phyloP scores from a whole-genome alignment of 2,113 vertebrate genomes.

The Nesoenas mayeri region DNA sequence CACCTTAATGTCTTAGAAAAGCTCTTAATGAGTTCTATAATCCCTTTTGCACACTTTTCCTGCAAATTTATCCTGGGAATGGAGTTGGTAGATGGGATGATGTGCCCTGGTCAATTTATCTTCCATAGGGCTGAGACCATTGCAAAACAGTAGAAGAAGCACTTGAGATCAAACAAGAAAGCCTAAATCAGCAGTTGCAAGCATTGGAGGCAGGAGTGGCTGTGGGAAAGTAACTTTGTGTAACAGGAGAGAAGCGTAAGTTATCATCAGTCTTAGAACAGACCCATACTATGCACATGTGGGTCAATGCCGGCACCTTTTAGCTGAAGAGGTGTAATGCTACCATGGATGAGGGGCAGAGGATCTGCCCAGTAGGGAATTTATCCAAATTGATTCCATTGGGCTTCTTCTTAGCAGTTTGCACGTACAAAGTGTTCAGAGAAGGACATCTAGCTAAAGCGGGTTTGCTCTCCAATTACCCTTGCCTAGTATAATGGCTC shows the following conservation, averaged over 20 bases:
- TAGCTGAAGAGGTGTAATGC: neutral
- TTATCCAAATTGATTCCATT: neutral
- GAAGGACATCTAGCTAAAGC: slow-evolving; percentile 32
- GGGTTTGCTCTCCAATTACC: slow-evolving; percentile 59
- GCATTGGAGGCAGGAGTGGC: neutral
- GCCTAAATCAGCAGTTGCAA: neutral
- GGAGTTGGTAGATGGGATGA: neutral
- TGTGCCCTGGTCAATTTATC: neutral
- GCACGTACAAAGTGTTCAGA: neutral
- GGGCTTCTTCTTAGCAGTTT: neutral
- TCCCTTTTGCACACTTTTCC: neutral
- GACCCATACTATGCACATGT: neutral
- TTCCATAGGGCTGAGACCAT: neutral
- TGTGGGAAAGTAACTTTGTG: neutral
- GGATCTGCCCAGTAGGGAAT: neutral
- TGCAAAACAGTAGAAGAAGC: neutral
- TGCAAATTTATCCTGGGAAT: neutral
- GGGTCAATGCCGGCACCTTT: neutral
- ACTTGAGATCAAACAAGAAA: neutral
- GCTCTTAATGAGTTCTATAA: neutral
- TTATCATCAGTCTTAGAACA: neutral
- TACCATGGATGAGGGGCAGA: neutral
- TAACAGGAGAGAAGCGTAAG: neutral
- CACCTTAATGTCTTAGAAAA: neutral
- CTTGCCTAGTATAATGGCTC: slow-evolving; percentile 29